Evolutionary conservation across 92 coral and sea anemone genomes (phyloP).

Genomic region (Chrysogorgia sp.): DNA sequence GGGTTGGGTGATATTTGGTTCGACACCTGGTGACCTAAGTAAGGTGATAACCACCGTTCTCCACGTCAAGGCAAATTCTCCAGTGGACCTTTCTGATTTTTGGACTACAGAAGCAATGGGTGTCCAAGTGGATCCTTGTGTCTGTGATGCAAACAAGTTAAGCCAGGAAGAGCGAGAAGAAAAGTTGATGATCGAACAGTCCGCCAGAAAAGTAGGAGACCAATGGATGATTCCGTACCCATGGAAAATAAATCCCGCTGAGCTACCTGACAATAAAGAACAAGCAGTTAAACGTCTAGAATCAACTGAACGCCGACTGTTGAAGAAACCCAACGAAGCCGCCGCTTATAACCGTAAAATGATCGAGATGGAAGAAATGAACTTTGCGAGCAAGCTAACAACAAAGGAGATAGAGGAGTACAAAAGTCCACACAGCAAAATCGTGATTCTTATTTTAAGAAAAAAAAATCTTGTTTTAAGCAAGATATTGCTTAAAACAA

Average conservation of each 20-base stretch:
- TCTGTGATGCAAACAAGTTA: constrained; percentile 65
- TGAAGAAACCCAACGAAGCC: constrained; percentile 43
- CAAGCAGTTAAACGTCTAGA: constrained; percentile 44
- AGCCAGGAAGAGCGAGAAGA: constrained; percentile 66
- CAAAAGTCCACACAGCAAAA: too few relatives aligned
- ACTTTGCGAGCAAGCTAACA: constrained; percentile 48
- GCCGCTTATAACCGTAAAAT: constrained; percentile 49
- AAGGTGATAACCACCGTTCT: constrained; percentile 7
- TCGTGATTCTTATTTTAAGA: too few relatives aligned
- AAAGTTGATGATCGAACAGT: constrained; percentile 32
- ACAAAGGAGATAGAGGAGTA: constrained; percentile 45
- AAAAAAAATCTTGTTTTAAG: too few relatives aligned
- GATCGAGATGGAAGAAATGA: constrained; percentile 59
- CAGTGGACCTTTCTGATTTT: constrained; percentile 57
- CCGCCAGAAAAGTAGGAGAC: constrained; percentile 38
- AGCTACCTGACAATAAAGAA: constrained; percentile 50
- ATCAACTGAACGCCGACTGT: constrained; percentile 41
- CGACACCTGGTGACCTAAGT: constrained; percentile 23
- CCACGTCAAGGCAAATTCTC: constrained; percentile 43
- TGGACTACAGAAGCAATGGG: constrained; percentile 67
- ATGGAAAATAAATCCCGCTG: constrained; percentile 48
- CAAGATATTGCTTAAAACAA: too few relatives aligned
- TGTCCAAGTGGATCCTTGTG: constrained; percentile 65
- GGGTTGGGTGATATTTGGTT: constrained; percentile 67
- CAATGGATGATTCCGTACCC: constrained; percentile 62